phyloP scores from a whole-genome alignment of 2,888 invertebrate species.

The Ectemnius continuus region DNA sequence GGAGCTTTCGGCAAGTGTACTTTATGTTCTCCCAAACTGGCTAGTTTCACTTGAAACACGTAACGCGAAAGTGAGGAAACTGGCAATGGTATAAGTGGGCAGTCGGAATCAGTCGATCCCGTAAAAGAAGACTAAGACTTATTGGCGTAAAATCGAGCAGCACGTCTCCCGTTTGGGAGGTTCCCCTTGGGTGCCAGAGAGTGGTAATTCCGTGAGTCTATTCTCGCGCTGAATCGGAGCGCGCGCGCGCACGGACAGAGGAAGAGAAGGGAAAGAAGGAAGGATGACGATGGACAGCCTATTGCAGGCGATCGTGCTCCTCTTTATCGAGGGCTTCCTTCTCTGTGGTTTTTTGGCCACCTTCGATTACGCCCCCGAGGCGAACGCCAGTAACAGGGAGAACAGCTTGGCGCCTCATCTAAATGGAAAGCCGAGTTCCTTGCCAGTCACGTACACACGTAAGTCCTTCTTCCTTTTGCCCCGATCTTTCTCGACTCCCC shows the following conservation, averaged over 20 bases:
- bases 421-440: constrained; percentile 67
- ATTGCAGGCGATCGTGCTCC: constrained; percentile 66
- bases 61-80: too few species aligned
- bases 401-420: constrained; percentile 74
- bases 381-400: constrained; percentile 74
- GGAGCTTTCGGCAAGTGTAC: too few species aligned
- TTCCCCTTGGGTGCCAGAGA: constrained; percentile 31
- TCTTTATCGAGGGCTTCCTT: constrained; percentile 75
- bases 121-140: constrained; percentile 1
- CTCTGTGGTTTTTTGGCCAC: constrained; percentile 76
- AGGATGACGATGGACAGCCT: constrained; percentile 25
- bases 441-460: constrained; percentile 69
- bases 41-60: too few species aligned
- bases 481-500: constrained; percentile 22
- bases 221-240: background rate
- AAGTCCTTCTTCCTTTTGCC: constrained; percentile 59
- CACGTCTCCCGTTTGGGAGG: constrained; percentile 4
- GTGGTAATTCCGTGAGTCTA: constrained; percentile 18
- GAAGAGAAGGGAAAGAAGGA: background rate
- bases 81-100: too few species aligned
- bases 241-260: background rate
- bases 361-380: constrained; percentile 77
- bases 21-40: too few species aligned
- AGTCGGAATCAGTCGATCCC: too few species aligned
- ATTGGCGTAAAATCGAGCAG: background rate